A percentile compares a stretch with the other conserved stretches of the same genome.
phyloP scores from a whole-genome alignment of 2,797 vertebrate species.

The Carduelis carduelis region DNA sequence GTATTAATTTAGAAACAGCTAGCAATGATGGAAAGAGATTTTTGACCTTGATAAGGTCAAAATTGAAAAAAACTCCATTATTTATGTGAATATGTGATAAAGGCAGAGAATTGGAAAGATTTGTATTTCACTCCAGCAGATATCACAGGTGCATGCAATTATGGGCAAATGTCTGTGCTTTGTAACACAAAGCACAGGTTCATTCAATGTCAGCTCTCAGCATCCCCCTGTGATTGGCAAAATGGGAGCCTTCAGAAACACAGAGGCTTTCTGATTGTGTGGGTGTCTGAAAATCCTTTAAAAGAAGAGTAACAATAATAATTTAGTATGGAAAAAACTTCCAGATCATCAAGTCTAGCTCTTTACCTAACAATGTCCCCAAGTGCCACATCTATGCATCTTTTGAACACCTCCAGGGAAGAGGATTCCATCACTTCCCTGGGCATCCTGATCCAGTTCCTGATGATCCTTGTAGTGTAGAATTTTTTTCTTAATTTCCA shows the following conservation, averaged over 20 bases:
- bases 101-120: background rate
- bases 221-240: background rate
- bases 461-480: background rate
- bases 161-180: background rate
- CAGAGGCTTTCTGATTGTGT: background rate
- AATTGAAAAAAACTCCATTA: constrained; percentile 1
- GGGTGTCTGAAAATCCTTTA: background rate
- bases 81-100: background rate
- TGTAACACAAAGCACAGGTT: background rate
- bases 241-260: background rate
- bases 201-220: background rate
- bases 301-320: background rate
- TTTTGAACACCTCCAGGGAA: background rate
- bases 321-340: background rate
- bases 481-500: background rate
- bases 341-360: background rate
- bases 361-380: fast-evolving
- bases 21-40: background rate
- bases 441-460: background rate
- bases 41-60: constrained; percentile 12
- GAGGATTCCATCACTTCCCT: background rate
- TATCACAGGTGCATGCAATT: background rate
- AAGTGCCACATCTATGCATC: background rate
- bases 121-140: background rate
- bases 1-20: background rate